Base-by-base conservation (phyloP, 2,888 invertebrate species). In the Prostheceraeus crozeri region DNA sequence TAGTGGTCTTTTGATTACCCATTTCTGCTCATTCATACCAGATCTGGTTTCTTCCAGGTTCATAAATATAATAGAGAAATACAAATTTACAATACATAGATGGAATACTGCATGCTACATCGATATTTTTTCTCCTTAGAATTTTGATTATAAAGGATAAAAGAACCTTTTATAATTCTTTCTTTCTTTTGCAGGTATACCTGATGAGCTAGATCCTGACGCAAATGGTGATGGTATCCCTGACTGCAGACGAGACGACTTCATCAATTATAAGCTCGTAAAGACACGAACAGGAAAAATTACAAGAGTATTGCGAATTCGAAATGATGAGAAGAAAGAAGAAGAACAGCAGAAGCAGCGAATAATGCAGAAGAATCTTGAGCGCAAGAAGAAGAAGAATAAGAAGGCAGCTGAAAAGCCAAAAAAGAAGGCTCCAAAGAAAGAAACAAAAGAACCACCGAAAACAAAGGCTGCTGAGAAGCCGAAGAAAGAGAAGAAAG, bases 221-320 rank as follows among this genome's bases (percentile, higher is more conserved):
- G 66, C 69, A 64, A 70, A 71, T 65, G 70, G 70, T n/a, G 74
- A 75, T 64, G 72, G 73, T 28, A 66, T 66, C 35, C 65, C 66
- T 25, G 66, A 66, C 59, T 65, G 27, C 63, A 65, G 58, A 67
- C 61, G 61, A 19, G 61, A 64, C 51, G 63, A 62, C n/a, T 54
- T 23, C 16, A 62, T 61, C 16, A 60, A 61, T 25, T 61, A 61
- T 31, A 62, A 62, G 16, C 36, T 60, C 6, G 46, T 61, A n/a
- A 45, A 35, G n/a, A 19, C 60, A 8, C 16, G 51, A 30, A 27
- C 23, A 35, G 61, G 61, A 8, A 54, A 63, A 16, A 53, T 61
- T 19, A 46, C 52, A 53, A 63, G 45, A 25, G 60, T 61, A 14
- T 31, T 61, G 14, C 45, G 45, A 46, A 60, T 61, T 14, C 46